Conservation (phyloP, 2,888 invertebrate genomes). For the Flabesymbios commensalis region DNA sequence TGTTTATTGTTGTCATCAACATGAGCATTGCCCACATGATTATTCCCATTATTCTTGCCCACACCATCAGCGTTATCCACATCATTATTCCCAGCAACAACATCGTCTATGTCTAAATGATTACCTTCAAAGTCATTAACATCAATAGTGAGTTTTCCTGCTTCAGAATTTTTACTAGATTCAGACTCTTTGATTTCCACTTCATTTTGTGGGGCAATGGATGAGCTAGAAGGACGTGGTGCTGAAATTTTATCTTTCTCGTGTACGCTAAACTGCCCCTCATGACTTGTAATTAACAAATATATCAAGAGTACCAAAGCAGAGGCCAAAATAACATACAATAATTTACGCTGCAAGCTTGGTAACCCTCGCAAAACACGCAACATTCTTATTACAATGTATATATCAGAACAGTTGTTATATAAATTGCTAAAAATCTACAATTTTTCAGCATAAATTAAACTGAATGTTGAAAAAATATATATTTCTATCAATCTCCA, state of each 20-base stretch:
- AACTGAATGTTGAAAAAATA: too few relatives aligned
- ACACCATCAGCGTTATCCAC: neutral
- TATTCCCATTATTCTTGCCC: neutral
- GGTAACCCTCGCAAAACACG: constrained; percentile 13
- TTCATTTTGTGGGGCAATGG: neutral
- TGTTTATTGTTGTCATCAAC: neutral
- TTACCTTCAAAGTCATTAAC: too few relatives aligned
- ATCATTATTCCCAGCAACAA: too few relatives aligned
- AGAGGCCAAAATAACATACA: constrained; percentile 17
- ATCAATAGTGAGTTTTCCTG: too few relatives aligned
- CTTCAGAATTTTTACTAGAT: too few relatives aligned
- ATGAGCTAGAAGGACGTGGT: neutral
- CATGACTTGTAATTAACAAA: constrained; percentile 6
- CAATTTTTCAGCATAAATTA: too few relatives aligned
- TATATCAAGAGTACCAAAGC: constrained; percentile 21
- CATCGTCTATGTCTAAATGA: too few relatives aligned
- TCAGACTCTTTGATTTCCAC: neutral
- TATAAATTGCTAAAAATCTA: too few relatives aligned
- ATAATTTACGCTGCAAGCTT: constrained; percentile 19
- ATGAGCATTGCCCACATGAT: neutral
- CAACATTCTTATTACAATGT: too few relatives aligned
- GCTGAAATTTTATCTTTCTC: neutral
- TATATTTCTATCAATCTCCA: too few relatives aligned
- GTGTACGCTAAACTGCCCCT: neutral
- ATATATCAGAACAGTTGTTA: too few relatives aligned